A percentile compares a stretch with the other conserved stretches of the same genome.
Conservation (phyloP, 2,888 invertebrate genomes). For the Arrhopalites spinosus region DNA sequence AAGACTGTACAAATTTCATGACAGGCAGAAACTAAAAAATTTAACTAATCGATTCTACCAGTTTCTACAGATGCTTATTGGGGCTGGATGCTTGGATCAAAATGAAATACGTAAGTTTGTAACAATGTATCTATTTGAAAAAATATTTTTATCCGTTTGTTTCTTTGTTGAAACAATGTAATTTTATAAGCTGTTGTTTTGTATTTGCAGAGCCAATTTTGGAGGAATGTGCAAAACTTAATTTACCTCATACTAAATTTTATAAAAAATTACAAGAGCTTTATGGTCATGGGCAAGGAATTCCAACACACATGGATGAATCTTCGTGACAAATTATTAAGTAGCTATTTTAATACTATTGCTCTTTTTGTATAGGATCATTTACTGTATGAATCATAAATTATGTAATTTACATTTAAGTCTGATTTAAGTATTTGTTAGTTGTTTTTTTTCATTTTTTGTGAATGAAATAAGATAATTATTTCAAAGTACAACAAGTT, state of each 20-base stretch:
- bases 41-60: not conserved
- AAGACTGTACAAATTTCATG: not conserved
- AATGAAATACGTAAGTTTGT: slow-evolving; percentile 13
- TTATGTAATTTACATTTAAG: too few relatives aligned
- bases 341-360: too few relatives aligned
- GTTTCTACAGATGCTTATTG: not conserved
- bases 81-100: not conserved
- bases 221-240: not conserved
- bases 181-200: not conserved
- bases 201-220: not conserved
- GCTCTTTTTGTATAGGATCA: too few relatives aligned
- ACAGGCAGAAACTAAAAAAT: not conserved
- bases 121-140: not conserved
- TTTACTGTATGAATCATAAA: too few relatives aligned
- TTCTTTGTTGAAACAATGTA: not conserved
- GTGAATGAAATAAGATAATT: too few relatives aligned
- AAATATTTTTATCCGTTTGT: not conserved
- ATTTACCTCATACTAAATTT: not conserved
- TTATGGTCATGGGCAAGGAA: not conserved
- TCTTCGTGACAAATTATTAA: too few relatives aligned
- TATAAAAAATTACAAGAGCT: slow-evolving; percentile 1
- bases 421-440: too few relatives aligned
- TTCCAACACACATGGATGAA: not conserved
- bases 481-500: too few relatives aligned
- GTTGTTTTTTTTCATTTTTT: too few relatives aligned